Conservation (phyloP, 2,797 vertebrate genomes). For the Tragelaphus oryx region DNA sequence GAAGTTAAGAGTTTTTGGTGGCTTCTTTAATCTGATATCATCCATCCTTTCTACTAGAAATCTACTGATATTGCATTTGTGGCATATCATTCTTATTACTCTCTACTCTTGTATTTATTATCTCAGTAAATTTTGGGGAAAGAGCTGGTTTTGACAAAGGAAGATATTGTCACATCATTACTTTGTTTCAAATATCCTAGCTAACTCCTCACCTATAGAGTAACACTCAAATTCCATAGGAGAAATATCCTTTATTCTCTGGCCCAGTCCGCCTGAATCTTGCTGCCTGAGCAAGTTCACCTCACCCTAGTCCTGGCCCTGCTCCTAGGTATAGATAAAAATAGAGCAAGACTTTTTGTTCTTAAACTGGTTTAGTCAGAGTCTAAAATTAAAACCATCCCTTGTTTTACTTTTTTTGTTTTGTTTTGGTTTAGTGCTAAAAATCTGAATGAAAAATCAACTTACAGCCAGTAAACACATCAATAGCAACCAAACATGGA, state of each 20-base stretch:
- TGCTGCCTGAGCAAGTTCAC: background rate
- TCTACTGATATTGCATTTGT: background rate
- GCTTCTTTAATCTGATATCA: background rate
- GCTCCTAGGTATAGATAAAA: background rate
- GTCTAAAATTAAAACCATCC: slow-evolving; percentile 10
- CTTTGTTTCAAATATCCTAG: background rate
- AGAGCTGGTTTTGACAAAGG: background rate
- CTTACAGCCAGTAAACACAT: background rate
- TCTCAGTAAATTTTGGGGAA: background rate
- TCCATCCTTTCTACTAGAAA: background rate
- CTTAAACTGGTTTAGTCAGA: background rate
- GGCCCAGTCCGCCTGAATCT: background rate
- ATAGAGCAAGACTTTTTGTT: background rate
- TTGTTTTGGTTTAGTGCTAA: background rate
- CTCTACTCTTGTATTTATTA: background rate
- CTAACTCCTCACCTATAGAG: background rate
- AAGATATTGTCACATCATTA: background rate
- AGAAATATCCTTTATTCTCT: background rate
- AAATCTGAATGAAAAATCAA: slow-evolving; percentile 26
- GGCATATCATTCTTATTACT: background rate
- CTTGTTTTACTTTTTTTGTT: background rate
- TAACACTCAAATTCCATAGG: background rate
- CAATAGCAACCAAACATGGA: background rate
- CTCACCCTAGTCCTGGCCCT: background rate
- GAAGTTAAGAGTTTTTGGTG: background rate